Conservation (phyloP, 1,140 invertebrate genomes). For the Hyles euphorbiae region DNA sequence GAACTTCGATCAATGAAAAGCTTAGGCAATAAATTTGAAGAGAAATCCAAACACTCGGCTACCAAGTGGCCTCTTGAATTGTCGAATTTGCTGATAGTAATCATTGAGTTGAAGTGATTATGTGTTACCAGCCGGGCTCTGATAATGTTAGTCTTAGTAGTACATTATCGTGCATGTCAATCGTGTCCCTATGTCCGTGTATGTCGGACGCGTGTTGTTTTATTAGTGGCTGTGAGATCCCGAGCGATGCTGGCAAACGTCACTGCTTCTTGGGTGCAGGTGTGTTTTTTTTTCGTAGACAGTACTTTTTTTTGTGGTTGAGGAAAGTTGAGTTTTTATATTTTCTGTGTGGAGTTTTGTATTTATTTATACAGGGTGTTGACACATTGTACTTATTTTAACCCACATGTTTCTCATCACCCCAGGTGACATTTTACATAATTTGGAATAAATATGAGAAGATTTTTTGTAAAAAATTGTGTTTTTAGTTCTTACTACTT, state of each 20-base stretch:
- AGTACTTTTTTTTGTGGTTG: no score
- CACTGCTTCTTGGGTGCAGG: slow-evolving; percentile 26
- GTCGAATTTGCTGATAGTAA: slow-evolving; percentile 4
- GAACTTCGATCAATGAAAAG: no score
- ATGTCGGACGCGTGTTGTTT: slow-evolving; percentile 10
- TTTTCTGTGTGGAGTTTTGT: no score
- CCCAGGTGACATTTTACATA: no score
- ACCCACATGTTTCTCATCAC: no score
- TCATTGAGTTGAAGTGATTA: slow-evolving; percentile 6
- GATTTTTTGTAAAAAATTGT: no score
- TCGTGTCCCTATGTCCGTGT: slow-evolving; percentile 1
- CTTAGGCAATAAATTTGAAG: no score
- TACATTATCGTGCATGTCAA: background rate
- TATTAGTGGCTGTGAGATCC: background rate
- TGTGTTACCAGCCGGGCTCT: slow-evolving; percentile 1
- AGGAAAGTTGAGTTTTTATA: no score
- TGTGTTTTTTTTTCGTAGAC: background rate
- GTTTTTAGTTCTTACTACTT: no score
- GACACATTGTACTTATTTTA: no score
- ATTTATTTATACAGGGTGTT: no score
- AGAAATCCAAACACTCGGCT: background rate
- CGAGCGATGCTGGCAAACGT: slow-evolving; percentile 22
- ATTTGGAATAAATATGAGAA: no score
- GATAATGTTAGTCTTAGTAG: background rate
- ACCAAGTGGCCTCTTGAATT: slow-evolving; percentile 5